Evolutionary conservation across 2,888 invertebrate genomes (phyloP), one percentile per base, ranked within the genome.

Genomic region (Andrena praecox): DNA sequence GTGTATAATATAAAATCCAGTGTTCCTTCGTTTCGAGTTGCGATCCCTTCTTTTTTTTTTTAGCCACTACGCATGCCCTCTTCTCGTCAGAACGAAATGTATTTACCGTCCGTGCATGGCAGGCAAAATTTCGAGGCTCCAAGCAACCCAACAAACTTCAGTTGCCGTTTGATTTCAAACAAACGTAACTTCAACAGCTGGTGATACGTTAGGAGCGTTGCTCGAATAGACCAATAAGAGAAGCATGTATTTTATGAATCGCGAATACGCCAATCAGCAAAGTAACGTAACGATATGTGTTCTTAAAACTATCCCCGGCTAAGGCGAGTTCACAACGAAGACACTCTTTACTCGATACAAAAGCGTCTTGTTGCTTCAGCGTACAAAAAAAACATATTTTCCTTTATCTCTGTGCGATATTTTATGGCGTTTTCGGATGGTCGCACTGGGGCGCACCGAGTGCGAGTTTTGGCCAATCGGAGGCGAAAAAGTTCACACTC

Each of bases 111-210:
- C 80, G 76, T 82, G 71, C 91, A 91, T 91, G 84, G 89, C 88
- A 88, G 85, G 85, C 67, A 82, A 56, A 86, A 86, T 84, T 87
- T 83, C 85, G 85, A 84, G 82, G 86, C 85, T 85, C 87, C 78
- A 84, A 87, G 84, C 82, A 88, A 85, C 89, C 89, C 87, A 89
- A 88, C 91, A 91, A 91, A 90, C 87, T 87, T 88, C 87, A 83
- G 85, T 88, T 82, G 88, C 91, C 92, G 91, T 91, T 91, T 89
- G 89, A 91, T 88, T 91, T 91, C 89, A 91, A 91, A 91, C 91
- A 91, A 91, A 91, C 82, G 88, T 87, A 89, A 86, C 89, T 87
- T 82, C 86, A 91, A 91, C 91, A 91, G 92, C 91, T 91, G 91
- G 90, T 89, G 82, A 88, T 89, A 91, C 91, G 91, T 92, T 91